Percentiles rank a stretch among this genome's conserved stretches.
phyloP scores from a whole-genome alignment of 2,797 vertebrate genomes.

The Epinephelus coioides region DNA sequence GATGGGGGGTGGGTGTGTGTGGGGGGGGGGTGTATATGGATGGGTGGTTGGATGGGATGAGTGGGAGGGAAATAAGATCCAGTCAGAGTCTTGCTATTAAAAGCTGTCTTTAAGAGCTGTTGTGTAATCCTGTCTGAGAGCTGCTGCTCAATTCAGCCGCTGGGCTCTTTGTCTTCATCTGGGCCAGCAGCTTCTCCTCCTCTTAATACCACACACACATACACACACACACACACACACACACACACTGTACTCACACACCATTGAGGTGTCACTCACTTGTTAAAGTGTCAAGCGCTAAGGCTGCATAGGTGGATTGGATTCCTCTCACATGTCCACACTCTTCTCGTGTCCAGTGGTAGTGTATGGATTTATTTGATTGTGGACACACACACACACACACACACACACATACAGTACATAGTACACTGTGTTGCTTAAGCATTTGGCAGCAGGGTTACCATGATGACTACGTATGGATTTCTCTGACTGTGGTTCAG shows the following conservation, averaged over 20 bases:
- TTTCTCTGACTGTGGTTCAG: slow-evolving; percentile 54
- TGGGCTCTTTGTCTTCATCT: slow-evolving; percentile 73
- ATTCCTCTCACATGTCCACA: slow-evolving; percentile 39
- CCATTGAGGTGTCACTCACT: slow-evolving; percentile 57
- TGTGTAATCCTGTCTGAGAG: slow-evolving; percentile 81
- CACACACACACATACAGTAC: slow-evolving; percentile 22
- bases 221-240: not conserved
- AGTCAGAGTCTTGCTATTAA: slow-evolving; percentile 73
- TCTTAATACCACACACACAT: slow-evolving; percentile 56
- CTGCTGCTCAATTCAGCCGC: slow-evolving; percentile 72
- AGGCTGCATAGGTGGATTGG: slow-evolving; percentile 28
- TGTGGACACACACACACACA: slow-evolving; percentile 21
- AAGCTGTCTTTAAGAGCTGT: slow-evolving; percentile 78
- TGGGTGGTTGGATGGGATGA: slow-evolving; percentile 53
- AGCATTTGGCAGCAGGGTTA: slow-evolving; percentile 32
- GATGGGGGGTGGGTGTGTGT: not conserved
- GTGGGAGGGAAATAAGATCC: slow-evolving; percentile 73
- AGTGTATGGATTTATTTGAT: slow-evolving; percentile 47
- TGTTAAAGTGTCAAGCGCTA: slow-evolving; percentile 32
- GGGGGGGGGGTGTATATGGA: slow-evolving; percentile 25
- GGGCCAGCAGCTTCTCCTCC: slow-evolving; percentile 51
- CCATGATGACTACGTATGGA: slow-evolving; percentile 58
- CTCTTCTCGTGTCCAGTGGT: slow-evolving; percentile 33
- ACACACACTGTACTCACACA: slow-evolving; percentile 18
- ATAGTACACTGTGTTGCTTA: slow-evolving; percentile 25